phyloP scores from a whole-genome alignment of 1,140 invertebrate species.

The Odontomachus brunneus region DNA sequence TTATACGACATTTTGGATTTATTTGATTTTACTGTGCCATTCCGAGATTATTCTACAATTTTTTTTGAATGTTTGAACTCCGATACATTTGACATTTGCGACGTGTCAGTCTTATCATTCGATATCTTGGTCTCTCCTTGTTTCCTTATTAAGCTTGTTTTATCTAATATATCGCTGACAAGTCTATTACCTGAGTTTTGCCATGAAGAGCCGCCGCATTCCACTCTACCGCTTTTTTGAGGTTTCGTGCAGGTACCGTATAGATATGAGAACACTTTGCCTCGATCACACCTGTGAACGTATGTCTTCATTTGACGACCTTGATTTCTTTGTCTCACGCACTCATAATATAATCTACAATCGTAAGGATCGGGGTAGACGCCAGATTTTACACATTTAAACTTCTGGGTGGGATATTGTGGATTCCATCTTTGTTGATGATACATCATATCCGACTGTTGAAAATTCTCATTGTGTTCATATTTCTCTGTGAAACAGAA shows the following conservation, averaged over 20 bases:
- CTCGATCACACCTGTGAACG: not conserved
- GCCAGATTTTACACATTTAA: not conserved
- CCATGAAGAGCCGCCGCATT: constrained; percentile 3
- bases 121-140: not conserved
- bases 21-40: not conserved
- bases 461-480: not conserved
- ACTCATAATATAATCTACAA: constrained; percentile 36
- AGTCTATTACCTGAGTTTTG: constrained; percentile 4
- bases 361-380: not conserved
- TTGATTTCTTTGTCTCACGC: not conserved
- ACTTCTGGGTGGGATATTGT: not conserved
- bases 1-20: not conserved
- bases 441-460: not conserved
- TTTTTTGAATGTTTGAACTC: not conserved
- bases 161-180: not conserved
- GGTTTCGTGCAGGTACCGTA: not conserved
- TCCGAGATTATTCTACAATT: not conserved
- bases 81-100: too few species aligned
- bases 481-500: not conserved
- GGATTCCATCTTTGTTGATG: not conserved
- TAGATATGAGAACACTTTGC: constrained; percentile 28
- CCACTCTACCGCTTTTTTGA: not conserved
- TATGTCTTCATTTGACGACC: not conserved
- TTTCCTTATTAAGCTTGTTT: not conserved
- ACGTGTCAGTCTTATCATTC: too few species aligned